Base-by-base conservation (phyloP, 2,797 vertebrate species). In the Lepus townsendii region DNA sequence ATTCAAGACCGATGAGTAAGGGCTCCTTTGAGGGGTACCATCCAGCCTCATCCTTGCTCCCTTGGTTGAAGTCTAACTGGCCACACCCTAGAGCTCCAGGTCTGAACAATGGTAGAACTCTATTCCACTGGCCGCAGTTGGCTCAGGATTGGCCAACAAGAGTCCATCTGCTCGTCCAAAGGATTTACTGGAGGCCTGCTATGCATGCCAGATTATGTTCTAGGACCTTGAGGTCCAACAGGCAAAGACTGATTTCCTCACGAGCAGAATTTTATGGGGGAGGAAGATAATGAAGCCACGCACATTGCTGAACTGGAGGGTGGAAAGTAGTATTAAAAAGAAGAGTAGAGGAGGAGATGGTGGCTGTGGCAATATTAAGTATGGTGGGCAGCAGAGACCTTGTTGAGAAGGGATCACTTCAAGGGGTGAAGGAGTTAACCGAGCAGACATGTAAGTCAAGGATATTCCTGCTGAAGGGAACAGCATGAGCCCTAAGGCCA, bases 101-200 rank as follows among this genome's bases (percentile, higher is more conserved):
- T 12, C 27, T 27, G 12, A 38, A 30, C 16, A 63, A 10, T 7
- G 7, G 32, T 50, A 60, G 52, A 75, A 63, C 11, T 73, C 10
- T 0, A 6, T 63, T 32, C 38, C 2, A 0, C 11, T 1, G 1
- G 66, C n/a, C 42, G 11, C 5, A 24, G 1, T 3, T 2, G 1
- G 73, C 62, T 52, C 8, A 26, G 50, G 60, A 3, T 14, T 14
- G 47, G 30, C 22, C 66, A 54, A 0, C 0, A 20, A 52, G 24
- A 16, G 20, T 7, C 5, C 24, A 16, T 68, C 52, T 19, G 2
- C 17, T 4, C 17, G 27, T 24, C 16, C 3, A 1, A 17, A 54
- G 27, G 9, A 26, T 32, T 13, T 26, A 19, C 50, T 2, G 24
- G 72, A 17, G 42, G 42, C 32, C 47, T 30, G 3, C 6, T 12